These are phyloP conservation scores for Pocillopora verrucosa DNA, from an alignment of 64 coral and sea anemone species.

Conservation along the genomic window DNA sequence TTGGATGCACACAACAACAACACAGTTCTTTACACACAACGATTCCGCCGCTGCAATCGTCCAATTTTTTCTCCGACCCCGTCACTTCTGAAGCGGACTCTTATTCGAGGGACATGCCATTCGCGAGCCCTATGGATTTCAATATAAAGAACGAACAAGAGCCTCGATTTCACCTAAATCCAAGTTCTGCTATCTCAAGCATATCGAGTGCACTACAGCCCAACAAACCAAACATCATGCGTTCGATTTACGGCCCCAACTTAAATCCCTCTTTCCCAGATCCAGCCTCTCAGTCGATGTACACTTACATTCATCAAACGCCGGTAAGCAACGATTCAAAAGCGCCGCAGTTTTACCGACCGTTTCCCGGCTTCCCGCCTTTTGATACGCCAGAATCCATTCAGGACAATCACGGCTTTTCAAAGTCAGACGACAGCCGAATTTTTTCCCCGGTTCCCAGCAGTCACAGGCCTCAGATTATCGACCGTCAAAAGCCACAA, in stretches of 20 bases:
- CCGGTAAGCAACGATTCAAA: conserved; percentile 60
- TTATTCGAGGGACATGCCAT: conserved; percentile 35
- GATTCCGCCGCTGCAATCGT: conserved; percentile 13
- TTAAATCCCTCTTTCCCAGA: conserved; percentile 64
- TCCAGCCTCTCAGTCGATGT: conserved; percentile 68
- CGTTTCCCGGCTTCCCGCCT: conserved; percentile 61
- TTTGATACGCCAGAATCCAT: conserved; percentile 60
- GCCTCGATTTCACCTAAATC: conserved; percentile 60
- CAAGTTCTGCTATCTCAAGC: conserved; percentile 65
- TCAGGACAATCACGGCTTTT: conserved; percentile 49
- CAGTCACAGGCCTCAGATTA: conserved; percentile 54
- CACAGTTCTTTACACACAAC: conserved; percentile 16
- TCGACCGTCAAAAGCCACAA: conserved; percentile 57
- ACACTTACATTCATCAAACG: conserved; percentile 72
- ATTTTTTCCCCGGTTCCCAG: conserved; percentile 49
- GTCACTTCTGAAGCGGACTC: conserved; percentile 20
- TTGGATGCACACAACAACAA: conserved; percentile 52
- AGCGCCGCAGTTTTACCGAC: conserved; percentile 79
- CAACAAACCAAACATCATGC: conserved; percentile 60
- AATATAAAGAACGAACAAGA: conserved; percentile 63
- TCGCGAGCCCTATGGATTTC: conserved; percentile 41
- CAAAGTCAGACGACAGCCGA: conserved; percentile 60
- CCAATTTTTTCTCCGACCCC: conserved; percentile 10
- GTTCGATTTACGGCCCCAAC: conserved; percentile 74
- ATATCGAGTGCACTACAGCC: conserved; percentile 52